A percentile compares a stretch with the other conserved stretches of the same genome.
phyloP scores from a whole-genome alignment of 2,888 invertebrate genomes.

The Synanthedon andrenaeformis region DNA sequence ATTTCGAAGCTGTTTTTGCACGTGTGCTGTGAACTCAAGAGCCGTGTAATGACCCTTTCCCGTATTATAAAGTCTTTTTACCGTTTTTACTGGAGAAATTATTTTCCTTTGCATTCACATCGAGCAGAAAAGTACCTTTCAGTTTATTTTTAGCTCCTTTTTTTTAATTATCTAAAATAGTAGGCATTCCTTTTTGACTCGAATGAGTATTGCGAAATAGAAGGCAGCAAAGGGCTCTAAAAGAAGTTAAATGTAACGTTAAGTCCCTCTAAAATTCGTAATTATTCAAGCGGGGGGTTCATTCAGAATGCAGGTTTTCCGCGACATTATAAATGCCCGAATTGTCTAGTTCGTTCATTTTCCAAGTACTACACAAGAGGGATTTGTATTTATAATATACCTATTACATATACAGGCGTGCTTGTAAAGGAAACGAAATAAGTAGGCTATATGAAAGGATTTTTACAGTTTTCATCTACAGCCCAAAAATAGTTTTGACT shows the following conservation, averaged over 20 bases:
- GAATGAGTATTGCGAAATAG: neutral
- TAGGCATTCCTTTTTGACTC: conserved; percentile 2
- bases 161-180: conserved; percentile 16
- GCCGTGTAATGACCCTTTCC: conserved; percentile 54
- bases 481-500: too few species aligned
- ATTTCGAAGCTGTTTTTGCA: conserved; percentile 44
- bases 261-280: conserved; percentile 8
- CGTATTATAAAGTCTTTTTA: conserved; percentile 55
- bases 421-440: too few species aligned
- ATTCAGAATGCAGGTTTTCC: conserved; percentile 14
- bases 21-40: conserved; percentile 52
- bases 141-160: conserved; percentile 28
- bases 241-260: conserved; percentile 20
- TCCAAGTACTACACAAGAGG: conserved; percentile 2
- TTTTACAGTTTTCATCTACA: too few species aligned
- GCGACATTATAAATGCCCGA: conserved; percentile 17
- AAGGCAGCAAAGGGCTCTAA: neutral
- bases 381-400: too few species aligned
- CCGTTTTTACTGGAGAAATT: conserved; percentile 44
- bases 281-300: conserved; percentile 9
- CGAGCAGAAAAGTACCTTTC: conserved; percentile 47
- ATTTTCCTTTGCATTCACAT: conserved; percentile 45
- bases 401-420: too few species aligned
- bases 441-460: too few species aligned
- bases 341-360: conserved; percentile 8